Conservation (phyloP, 2,888 invertebrate species). For the Eupeodes luniger region DNA sequence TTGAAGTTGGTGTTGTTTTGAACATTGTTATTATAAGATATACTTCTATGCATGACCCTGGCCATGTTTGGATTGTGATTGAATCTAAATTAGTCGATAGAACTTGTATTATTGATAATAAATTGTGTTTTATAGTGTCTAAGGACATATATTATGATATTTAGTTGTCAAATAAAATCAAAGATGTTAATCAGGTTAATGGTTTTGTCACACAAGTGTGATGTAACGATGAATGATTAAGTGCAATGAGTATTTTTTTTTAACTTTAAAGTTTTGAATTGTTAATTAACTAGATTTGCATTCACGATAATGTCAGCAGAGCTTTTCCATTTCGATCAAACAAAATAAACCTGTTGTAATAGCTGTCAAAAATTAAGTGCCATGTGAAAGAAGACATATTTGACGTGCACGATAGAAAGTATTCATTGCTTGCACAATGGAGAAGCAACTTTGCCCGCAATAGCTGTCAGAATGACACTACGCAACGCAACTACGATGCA, state of each 20-base stretch:
- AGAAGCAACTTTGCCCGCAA: no score
- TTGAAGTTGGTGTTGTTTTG: conserved; percentile 42
- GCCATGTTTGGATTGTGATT: conserved; percentile 59
- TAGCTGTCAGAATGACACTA: no score
- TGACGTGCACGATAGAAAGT: no score
- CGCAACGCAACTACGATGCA: no score
- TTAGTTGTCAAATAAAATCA: conserved; percentile 41
- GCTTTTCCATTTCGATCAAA: not conserved
- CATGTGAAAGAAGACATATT: no score
- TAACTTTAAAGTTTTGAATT: not conserved
- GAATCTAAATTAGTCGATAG: conserved; percentile 36
- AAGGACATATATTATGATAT: conserved; percentile 65
- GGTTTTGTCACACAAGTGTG: conserved; percentile 9
- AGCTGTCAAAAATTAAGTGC: not conserved
- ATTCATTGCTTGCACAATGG: no score
- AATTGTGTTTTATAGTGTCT: conserved; percentile 51
- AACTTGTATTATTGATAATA: conserved; percentile 38
- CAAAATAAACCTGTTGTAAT: not conserved
- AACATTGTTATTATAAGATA: not conserved
- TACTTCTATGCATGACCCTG: conserved; percentile 14
- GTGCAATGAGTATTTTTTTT: not conserved
- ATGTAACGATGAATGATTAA: not conserved
- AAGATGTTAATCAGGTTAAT: conserved; percentile 55
- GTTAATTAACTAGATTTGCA: not conserved
- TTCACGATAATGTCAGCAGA: not conserved